Evolutionary conservation across 2,888 invertebrate genomes (phyloP), one percentile per base, ranked within the genome.

Genomic region (Polymixis flavicincta): DNA sequence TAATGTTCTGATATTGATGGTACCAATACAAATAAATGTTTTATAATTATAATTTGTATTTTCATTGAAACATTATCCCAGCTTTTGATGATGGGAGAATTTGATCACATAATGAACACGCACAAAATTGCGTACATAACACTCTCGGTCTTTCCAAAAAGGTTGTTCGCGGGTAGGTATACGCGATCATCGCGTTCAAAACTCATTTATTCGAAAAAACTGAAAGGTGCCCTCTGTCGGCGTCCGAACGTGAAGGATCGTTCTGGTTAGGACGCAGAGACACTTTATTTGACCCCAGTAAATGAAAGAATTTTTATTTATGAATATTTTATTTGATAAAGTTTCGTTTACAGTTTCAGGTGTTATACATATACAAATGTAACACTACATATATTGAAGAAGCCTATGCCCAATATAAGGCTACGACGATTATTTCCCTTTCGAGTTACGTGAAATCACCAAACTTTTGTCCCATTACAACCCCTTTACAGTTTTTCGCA

Each of bases 1-100:
- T 84, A 65, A 59, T 83, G 42, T 79, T 76, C 74, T 74, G 67
- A 81, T 82, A 54, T 78, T 80, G 60, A 82, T 86, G 84, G 75
- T 85, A 85, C 85, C 74, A 73, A 82, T 85, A 78, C 75, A 70
- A 84, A 85, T 89, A 87, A 85, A 84, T 80, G 76, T 85, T 88
- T 87, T 85, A 89, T 79, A 80, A 59, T 55, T 82, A 64, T 57
- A 32, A 50, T 55, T 63, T 17, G 59, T 72, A 28, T 75, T 74
- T 67, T 75, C n/a, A 50, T 77, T 76, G 25, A 11, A 63, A 37
- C 14, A 32, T 52, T 48, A 50, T 22, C 13, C 19, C 5, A 42
- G 67, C 8, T 65, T 25, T 42, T 11, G 17, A 48, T 25, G 19
- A 5, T 13, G 25, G 5, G 32, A 13, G 17, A 19, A 19, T 54